Evolutionary conservation across 2,888 invertebrate species (phyloP), one percentile per base, ranked within the genome.

Genomic region (Andrena trimmerana): DNA sequence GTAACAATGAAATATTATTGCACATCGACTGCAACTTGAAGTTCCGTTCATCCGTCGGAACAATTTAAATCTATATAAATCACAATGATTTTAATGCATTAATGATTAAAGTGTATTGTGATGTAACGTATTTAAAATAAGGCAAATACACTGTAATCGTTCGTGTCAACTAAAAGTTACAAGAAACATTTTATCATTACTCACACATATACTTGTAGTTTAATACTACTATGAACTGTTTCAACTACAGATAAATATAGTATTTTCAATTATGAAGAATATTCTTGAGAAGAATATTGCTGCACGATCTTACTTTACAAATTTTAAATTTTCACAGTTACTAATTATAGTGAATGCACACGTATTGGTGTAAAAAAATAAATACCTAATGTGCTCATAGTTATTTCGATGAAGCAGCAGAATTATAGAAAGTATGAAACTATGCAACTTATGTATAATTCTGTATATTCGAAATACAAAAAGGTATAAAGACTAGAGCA

Each of bases 401-500:
- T 62, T 62, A 27, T 60, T 6, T n/a, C 16, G 10, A 48, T 27
- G 52, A 75, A 70, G 24, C 24, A 42, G 70, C 69, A 57, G 57
- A 42, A 60, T 62, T 66, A 27, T 62, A 62, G 20, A 73, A 66
- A 69, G 69, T 78, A 59, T n/a, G 27, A 24, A 50, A 69, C 2
- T 59, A 2, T 59, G 36, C 59, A 71, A 82, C 24, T 68, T 83
- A 50, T 59, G 20, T 24, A 73, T 69, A 63, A 73, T 70, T 63
- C 62, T 33, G 57, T 70, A 36, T 63, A 76, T 60, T 69, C 48
- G 85, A 85, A 85, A 76, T 85, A 88, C 83, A 78, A 81, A 84
- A 87, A 79, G 73, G 50, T 78, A 81, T 85, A 81, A 85, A 86
- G 91, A 90, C 90, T 90, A 90, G 91, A 90, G 78, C 70, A 75